Evolutionary conservation across 2,113 vertebrate genomes (phyloP).

Genomic region (Camarhynchus parvulus): DNA sequence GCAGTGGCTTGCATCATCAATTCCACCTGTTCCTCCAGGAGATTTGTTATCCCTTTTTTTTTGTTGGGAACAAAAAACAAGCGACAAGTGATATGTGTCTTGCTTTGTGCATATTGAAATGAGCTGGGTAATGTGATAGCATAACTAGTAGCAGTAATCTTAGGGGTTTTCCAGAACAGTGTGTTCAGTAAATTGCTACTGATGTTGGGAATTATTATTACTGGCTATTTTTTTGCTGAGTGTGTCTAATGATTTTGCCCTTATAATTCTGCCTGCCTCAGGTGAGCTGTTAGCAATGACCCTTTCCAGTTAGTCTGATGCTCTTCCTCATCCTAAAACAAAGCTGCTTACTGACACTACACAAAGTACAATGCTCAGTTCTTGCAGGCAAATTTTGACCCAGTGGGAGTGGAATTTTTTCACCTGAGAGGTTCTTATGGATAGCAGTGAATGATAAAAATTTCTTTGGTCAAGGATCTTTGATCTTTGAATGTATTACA

Average conservation of each 20-base stretch:
- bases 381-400: neutral
- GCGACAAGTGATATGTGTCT: neutral
- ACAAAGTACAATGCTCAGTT: neutral
- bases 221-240: neutral
- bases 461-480: neutral
- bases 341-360: neutral
- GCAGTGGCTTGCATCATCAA: neutral
- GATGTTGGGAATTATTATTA: neutral
- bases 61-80: neutral
- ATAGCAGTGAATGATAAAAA: neutral
- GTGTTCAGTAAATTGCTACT: neutral
- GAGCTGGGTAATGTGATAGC: neutral
- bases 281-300: neutral
- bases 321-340: neutral
- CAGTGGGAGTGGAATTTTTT: neutral
- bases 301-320: neutral
- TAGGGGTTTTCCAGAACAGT: neutral
- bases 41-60: neutral
- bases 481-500: neutral
- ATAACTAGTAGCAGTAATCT: neutral
- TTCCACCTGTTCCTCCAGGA: constrained; percentile 16
- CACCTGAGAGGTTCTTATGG: neutral
- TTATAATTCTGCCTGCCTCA: neutral
- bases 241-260: neutral
- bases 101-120: neutral